A percentile compares a stretch with the other conserved stretches of the same genome.
Conservation (phyloP, 1,140 invertebrate species). For the Meteorus sp. region DNA sequence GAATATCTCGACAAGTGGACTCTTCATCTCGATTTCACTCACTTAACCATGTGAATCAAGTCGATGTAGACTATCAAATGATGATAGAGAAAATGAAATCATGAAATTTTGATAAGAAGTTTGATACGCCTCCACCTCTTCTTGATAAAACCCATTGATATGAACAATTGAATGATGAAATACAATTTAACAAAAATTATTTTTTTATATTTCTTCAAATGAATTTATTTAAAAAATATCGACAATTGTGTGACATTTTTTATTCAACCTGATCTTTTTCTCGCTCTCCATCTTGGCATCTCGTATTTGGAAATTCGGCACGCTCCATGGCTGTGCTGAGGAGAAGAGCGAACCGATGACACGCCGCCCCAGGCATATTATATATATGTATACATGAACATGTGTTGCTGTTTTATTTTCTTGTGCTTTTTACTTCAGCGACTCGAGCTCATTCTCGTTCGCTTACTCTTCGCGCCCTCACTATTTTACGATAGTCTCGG, state of each 20-base stretch:
- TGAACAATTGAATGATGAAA: no score
- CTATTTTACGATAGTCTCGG: conserved; percentile 47
- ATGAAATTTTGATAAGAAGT: no score
- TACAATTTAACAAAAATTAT: no score
- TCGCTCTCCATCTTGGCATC: no score
- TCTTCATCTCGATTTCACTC: conserved; percentile 12
- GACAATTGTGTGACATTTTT: no score
- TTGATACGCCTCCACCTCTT: no score
- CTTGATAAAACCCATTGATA: no score
- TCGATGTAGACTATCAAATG: background rate
- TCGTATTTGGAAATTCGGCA: conserved; percentile 44
- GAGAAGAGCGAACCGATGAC: conserved; percentile 37
- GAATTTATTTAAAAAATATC: no score
- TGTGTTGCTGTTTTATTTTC: conserved; percentile 13
- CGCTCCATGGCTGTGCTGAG: conserved; percentile 30
- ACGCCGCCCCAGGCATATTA: conserved; percentile 35
- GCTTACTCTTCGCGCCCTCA: conserved; percentile 36
- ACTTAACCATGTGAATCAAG: conserved; percentile 8
- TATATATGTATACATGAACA: no score
- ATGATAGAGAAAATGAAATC: no score
- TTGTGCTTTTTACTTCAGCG: conserved; percentile 11
- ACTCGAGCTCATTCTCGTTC: conserved; percentile 27
- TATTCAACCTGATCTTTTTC: no score
- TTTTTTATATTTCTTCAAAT: no score
- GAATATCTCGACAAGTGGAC: conserved; percentile 3